A percentile compares a stretch with the other conserved stretches of the same genome.
These are phyloP conservation scores for Homarus americanus DNA, from an alignment of 1,140 invertebrate species.

Conservation along the genomic window DNA sequence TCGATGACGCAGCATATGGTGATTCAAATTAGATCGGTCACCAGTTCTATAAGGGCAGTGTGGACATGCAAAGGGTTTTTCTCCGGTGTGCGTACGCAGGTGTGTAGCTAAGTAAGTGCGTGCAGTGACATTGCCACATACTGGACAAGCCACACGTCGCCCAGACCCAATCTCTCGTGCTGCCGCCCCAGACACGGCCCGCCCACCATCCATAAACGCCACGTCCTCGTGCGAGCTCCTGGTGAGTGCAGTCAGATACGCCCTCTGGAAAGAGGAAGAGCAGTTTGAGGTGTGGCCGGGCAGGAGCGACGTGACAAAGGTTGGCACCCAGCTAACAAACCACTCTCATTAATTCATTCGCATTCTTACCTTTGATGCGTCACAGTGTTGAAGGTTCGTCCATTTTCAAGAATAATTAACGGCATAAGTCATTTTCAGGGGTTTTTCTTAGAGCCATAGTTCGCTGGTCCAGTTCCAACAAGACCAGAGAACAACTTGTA, in stretches of 20 bases:
- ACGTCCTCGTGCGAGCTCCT: conserved; percentile 60
- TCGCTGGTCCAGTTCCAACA: no score
- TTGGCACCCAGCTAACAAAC: background rate
- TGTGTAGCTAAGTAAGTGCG: conserved; percentile 74
- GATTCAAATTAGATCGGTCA: conserved; percentile 73
- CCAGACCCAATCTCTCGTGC: conserved; percentile 51
- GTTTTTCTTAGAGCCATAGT: no score
- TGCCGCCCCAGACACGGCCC: conserved; percentile 48
- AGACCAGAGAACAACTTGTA: no score
- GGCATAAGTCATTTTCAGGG: no score
- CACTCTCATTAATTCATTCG: background rate
- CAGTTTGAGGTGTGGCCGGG: conserved; percentile 44
- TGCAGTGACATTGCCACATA: conserved; percentile 73
- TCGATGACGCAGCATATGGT: conserved; percentile 73
- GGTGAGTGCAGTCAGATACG: conserved; percentile 65
- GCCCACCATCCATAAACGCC: conserved; percentile 54
- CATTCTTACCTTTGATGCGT: background rate
- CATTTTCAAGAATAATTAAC: background rate
- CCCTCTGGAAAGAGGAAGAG: conserved; percentile 63
- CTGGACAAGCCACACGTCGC: conserved; percentile 69
- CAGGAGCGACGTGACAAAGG: conserved; percentile 25
- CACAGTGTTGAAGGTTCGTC: background rate
- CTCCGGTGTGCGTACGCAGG: conserved; percentile 73
- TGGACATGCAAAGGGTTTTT: conserved; percentile 74
- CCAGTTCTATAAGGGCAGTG: conserved; percentile 73